These are phyloP conservation scores for Samia ricini DNA, from an alignment of 1,140 invertebrate genomes.

Conservation along the genomic window DNA sequence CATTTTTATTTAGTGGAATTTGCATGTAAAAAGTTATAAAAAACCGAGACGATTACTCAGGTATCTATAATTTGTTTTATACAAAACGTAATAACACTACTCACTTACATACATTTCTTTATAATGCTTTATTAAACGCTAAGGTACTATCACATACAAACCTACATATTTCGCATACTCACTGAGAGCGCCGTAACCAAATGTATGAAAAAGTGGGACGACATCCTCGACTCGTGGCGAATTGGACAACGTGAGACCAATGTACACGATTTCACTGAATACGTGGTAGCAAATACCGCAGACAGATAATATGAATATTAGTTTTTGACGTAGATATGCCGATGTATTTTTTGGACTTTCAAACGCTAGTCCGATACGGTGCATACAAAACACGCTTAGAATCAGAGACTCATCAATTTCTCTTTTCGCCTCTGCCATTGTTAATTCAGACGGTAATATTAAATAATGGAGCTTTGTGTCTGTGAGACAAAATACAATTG, in stretches of 20 bases:
- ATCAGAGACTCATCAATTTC: conserved; percentile 56
- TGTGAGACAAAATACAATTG: conserved; percentile 19
- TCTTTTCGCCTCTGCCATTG: conserved; percentile 39
- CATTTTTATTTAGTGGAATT: too few species aligned
- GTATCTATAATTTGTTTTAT: too few species aligned
- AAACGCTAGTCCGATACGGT: conserved; percentile 55
- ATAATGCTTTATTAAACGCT: conserved; percentile 1
- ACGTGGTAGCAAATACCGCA: conserved; percentile 58
- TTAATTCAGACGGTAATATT: conserved; percentile 40
- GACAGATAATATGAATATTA: conserved; percentile 49
- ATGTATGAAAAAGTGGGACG: conserved; percentile 64
- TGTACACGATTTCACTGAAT: conserved; percentile 62
- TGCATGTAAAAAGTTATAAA: too few species aligned
- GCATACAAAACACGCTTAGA: conserved; percentile 53
- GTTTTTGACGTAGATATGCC: conserved; percentile 38
- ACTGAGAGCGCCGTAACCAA: conserved; percentile 66
- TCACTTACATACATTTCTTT: not conserved
- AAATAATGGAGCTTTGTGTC: conserved; percentile 22
- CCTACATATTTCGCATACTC: conserved; percentile 30
- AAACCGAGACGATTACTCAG: too few species aligned
- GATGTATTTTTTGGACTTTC: conserved; percentile 27
- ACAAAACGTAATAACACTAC: not conserved
- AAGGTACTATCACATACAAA: not conserved
- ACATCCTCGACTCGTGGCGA: conserved; percentile 63
- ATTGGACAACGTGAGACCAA: conserved; percentile 53